Percentiles rank a stretch among this genome's conserved stretches.
phyloP scores from a whole-genome alignment of 2,113 vertebrate species.

The Camarhynchus parvulus region DNA sequence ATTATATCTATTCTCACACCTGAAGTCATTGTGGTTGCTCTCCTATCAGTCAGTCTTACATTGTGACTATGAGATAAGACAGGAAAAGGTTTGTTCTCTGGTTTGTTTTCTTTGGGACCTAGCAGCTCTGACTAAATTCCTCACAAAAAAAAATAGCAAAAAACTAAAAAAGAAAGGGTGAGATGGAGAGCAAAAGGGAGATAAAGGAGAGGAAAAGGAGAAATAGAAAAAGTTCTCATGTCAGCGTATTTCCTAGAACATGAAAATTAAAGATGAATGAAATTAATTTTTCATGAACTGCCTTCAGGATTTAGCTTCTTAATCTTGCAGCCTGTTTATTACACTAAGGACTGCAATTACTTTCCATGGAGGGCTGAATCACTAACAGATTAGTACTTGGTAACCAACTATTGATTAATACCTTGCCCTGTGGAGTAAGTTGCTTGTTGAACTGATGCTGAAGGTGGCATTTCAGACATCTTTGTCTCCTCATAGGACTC shows the following conservation, averaged over 20 bases:
- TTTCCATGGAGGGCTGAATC: conserved; percentile 9
- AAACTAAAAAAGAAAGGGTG: accelerated
- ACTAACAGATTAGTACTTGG: neutral
- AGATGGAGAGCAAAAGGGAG: neutral
- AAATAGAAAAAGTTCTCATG: neutral
- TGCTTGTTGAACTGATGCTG: neutral
- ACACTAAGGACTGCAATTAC: conserved; percentile 7
- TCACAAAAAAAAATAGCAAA: neutral
- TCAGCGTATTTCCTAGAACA: neutral
- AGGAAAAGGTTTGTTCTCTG: neutral
- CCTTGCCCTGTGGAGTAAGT: neutral
- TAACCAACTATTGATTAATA: conserved; percentile 43
- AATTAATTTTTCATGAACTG: conserved; percentile 68
- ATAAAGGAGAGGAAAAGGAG: neutral
- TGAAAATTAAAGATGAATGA: conserved; percentile 65
- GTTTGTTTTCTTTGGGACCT: neutral
- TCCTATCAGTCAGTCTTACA: neutral
- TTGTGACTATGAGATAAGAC: neutral
- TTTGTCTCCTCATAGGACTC: neutral
- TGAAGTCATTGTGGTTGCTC: neutral
- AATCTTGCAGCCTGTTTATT: conserved; percentile 50
- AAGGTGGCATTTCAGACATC: conserved; percentile 10
- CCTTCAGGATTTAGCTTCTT: conserved; percentile 58
- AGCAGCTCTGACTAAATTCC: neutral
- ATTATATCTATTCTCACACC: neutral